Evolutionary conservation across 1,140 invertebrate genomes (phyloP).

Genomic region (Solenopsis fugax): DNA sequence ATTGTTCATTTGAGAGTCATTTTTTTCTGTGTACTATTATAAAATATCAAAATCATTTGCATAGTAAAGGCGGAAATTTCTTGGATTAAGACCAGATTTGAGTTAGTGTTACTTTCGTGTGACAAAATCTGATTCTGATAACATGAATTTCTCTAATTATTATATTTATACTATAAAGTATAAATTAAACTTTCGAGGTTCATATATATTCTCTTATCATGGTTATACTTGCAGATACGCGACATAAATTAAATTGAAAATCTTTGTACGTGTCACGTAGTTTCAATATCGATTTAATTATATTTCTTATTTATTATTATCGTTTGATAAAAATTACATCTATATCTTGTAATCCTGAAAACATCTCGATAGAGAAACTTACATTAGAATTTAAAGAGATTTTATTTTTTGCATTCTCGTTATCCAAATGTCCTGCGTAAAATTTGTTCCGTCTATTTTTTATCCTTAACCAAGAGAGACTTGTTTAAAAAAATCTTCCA

Average conservation of each 20-base stretch:
- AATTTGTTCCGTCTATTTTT: neutral
- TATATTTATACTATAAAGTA: neutral
- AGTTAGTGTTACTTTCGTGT: neutral
- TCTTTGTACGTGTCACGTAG: neutral
- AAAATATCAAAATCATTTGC: neutral
- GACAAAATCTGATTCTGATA: neutral
- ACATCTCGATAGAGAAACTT: neutral
- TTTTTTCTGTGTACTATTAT: neutral
- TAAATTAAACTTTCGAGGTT: neutral
- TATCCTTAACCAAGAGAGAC: neutral
- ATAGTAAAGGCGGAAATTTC: neutral
- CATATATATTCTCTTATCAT: neutral
- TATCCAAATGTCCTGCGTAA: neutral
- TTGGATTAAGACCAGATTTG: neutral
- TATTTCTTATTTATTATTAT: neutral
- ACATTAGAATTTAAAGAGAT: neutral
- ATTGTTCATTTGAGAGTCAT: too few species aligned
- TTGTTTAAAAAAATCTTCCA: neutral
- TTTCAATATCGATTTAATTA: neutral
- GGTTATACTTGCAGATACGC: neutral
- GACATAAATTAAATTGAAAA: neutral
- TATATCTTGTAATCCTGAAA: neutral
- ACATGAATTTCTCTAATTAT: neutral
- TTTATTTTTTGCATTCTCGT: neutral
- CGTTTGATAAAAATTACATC: neutral